phyloP scores from a whole-genome alignment of 1,140 invertebrate species.

The Sitodiplosis mosellana region DNA sequence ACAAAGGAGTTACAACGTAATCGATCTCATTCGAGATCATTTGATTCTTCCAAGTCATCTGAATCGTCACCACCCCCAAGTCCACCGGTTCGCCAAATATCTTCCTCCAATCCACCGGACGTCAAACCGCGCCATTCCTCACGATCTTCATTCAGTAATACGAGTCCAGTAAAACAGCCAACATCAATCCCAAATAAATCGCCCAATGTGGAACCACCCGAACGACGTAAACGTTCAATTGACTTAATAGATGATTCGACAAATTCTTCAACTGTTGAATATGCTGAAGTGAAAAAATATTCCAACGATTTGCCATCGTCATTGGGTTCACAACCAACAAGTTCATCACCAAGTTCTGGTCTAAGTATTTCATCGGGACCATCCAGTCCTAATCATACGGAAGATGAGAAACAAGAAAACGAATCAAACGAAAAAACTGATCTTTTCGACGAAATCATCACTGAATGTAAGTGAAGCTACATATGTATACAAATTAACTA shows the following conservation, averaged over 20 bases:
- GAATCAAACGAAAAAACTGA: constrained; percentile 31
- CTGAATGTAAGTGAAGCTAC: no score
- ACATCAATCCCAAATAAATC: not conserved
- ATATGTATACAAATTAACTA: no score
- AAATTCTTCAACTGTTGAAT: not conserved
- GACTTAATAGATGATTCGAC: not conserved
- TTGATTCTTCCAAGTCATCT: constrained; percentile 3
- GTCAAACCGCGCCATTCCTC: constrained; percentile 19
- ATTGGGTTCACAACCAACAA: constrained; percentile 5
- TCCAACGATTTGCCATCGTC: constrained; percentile 7
- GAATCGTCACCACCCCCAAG: constrained; percentile 9
- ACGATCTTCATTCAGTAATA: constrained; percentile 20
- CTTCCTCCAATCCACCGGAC: constrained; percentile 13
- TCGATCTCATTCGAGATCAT: not conserved
- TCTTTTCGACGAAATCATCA: not conserved
- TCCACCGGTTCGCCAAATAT: constrained; percentile 12
- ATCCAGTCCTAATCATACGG: constrained; percentile 29
- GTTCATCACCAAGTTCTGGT: constrained; percentile 16
- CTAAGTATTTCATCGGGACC: constrained; percentile 27
- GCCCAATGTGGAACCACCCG: not conserved
- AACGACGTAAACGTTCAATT: not conserved
- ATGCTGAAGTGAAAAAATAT: not conserved
- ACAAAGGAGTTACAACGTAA: not conserved
- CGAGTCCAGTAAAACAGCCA: not conserved
- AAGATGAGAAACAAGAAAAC: constrained; percentile 32